phyloP scores from a whole-genome alignment of 2,888 invertebrate genomes.

The Macrophya annulata region DNA sequence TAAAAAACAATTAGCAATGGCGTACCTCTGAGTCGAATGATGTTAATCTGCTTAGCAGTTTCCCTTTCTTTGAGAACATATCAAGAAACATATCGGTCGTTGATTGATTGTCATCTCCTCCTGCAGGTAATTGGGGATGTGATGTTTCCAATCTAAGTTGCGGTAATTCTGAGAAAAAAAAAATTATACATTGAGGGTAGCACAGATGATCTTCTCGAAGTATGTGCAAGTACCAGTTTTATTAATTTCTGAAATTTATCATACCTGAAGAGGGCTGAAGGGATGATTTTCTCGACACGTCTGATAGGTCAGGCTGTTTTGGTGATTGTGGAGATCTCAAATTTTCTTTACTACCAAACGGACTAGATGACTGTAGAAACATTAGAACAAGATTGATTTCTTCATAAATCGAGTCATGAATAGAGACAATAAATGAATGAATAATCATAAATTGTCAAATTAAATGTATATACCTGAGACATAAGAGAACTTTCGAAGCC shows the following conservation, averaged over 20 bases:
- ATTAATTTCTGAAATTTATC: slow-evolving; percentile 31
- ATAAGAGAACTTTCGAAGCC: slow-evolving; percentile 80
- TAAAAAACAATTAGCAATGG: slow-evolving; percentile 75
- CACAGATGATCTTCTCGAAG: slow-evolving; percentile 24
- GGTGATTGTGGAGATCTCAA: slow-evolving; percentile 84
- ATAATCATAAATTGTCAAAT: not conserved
- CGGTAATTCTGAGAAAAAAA: slow-evolving; percentile 81
- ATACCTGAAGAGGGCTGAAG: slow-evolving; percentile 72
- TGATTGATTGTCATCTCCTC: slow-evolving; percentile 84
- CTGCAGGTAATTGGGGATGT: slow-evolving; percentile 83
- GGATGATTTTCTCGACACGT: slow-evolving; percentile 85
- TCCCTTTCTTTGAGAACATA: slow-evolving; percentile 95
- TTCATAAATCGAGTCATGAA: not conserved
- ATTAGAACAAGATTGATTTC: not conserved
- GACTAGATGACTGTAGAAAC: slow-evolving; percentile 82
- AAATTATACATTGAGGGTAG: slow-evolving; percentile 60
- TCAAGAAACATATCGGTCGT: slow-evolving; percentile 97
- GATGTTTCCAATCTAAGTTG: slow-evolving; percentile 82
- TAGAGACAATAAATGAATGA: slow-evolving; percentile 2
- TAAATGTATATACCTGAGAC: slow-evolving; percentile 77
- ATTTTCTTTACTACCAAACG: slow-evolving; percentile 87
- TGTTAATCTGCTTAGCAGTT: slow-evolving; percentile 92
- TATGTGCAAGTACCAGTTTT: slow-evolving; percentile 7
- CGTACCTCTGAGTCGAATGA: slow-evolving; percentile 95
- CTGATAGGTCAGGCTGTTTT: slow-evolving; percentile 77